Evolutionary conservation across 2,113 vertebrate species (phyloP), one percentile per base, ranked within the genome.

Genomic region (Lepidothrix coronata): DNA sequence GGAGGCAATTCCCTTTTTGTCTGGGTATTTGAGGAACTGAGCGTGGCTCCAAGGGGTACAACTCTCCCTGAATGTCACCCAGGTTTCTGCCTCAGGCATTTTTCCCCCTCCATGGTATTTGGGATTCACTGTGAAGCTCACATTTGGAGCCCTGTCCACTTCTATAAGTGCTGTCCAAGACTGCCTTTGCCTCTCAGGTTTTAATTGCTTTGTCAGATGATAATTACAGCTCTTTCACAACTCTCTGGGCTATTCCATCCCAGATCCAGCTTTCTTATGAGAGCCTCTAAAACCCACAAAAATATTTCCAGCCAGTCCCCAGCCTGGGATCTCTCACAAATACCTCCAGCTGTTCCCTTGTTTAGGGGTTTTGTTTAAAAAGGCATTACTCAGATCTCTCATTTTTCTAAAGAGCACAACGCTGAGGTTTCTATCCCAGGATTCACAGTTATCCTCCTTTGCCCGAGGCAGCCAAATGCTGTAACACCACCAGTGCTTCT

Each of bases 121-220:
- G 21, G 74, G 74, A 52, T 85, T 85, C 33, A 13, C 11, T 61
- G 0, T 5, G 58, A 72, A 61, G 17, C 33, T 72, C 85, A 37
- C 22, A 9, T 76, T 72, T 72, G 48, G 78, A 93, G 74, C 44
- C 46, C 46, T 54, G 74, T 94, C 94, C 78, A 73, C 78, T 61
- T 62, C 71, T 58, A 65, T 57, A 11, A 85, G 75, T 44, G 52
- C 74, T 88, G 74, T 41, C 76, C 1, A 9, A 59, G 61, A 70
- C 43, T 59, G 76, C 74, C 54, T 91, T 25, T 57, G 44, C 74
- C 79, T 49, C 85, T 68, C 71, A 61, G 54, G 63, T 89, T 79
- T 88, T 91, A 93, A 97, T 96, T 88, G 92, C 66, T 75, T 72
- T 91, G 90, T 88, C 88, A 91, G 88, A 72, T 18, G 13, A 10